Conservation (phyloP, 2,888 invertebrate species). For the Calephelis perditalis region DNA sequence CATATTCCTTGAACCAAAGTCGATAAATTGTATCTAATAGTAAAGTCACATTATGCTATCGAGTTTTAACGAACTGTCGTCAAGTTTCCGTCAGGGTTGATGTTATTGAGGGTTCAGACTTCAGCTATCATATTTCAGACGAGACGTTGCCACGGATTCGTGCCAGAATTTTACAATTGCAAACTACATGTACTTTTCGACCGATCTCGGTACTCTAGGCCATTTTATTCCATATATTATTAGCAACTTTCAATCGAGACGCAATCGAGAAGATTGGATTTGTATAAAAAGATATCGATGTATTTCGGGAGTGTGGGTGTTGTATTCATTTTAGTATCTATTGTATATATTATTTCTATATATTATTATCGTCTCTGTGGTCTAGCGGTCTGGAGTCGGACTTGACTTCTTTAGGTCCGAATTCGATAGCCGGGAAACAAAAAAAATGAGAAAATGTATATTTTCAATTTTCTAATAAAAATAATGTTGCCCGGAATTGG, state of each 20-base stretch:
- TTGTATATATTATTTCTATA: too few species aligned
- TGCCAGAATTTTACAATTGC: constrained; percentile 33
- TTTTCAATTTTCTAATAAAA: too few species aligned
- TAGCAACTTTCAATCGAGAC: background rate
- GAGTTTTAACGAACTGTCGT: constrained; percentile 8
- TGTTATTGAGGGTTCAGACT: constrained; percentile 22
- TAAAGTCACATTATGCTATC: constrained; percentile 6
- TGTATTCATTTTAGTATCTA: background rate
- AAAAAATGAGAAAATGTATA: too few species aligned
- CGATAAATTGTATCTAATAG: background rate
- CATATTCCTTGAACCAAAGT: too few species aligned
- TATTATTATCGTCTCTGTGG: too few species aligned
- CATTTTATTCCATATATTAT: constrained; percentile 5
- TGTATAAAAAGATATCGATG: background rate
- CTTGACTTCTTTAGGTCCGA: too few species aligned
- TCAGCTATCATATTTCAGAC: constrained; percentile 30
- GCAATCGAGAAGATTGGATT: constrained; percentile 3
- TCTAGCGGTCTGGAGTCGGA: too few species aligned
- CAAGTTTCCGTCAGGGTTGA: constrained; percentile 5
- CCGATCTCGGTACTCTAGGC: constrained; percentile 17
- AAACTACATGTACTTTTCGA: constrained; percentile 29
- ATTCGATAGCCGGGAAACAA: too few species aligned
- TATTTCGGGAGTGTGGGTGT: background rate
- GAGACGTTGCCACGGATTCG: constrained; percentile 29
- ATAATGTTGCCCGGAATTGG: too few species aligned